phyloP scores from a whole-genome alignment of 2,797 vertebrate genomes.

The Parauchenoglanis ngamensis region DNA sequence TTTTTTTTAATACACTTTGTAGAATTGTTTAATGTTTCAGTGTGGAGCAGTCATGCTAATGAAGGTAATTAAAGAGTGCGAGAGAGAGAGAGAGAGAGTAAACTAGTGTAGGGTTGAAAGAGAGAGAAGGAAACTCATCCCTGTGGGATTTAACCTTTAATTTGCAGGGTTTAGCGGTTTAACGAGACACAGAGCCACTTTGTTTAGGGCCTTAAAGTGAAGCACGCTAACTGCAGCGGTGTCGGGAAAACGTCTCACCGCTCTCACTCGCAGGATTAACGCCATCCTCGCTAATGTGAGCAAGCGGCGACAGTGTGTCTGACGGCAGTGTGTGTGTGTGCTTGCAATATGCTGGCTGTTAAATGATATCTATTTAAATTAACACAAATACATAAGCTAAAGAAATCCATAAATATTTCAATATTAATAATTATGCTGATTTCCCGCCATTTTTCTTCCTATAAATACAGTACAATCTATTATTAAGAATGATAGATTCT shows the following conservation, averaged over 20 bases:
- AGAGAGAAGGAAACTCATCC: constrained; percentile 30
- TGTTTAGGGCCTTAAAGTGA: constrained; percentile 46
- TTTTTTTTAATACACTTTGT: neutral
- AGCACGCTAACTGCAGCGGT: constrained; percentile 19
- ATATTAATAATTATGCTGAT: neutral
- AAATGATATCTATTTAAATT: neutral
- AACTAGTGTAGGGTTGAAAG: constrained; percentile 26
- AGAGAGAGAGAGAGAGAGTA: constrained; percentile 31
- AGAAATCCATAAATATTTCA: neutral
- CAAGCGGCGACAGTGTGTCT: constrained; percentile 9
- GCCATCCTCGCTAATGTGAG: constrained; percentile 10
- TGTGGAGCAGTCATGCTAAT: neutral
- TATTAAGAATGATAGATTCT: neutral
- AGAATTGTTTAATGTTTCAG: neutral
- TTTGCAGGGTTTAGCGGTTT: constrained; percentile 54
- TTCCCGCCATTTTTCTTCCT: neutral
- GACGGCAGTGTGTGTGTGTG: neutral
- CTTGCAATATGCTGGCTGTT: neutral
- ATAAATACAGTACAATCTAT: neutral
- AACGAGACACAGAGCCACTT: constrained; percentile 49
- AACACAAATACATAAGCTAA: neutral
- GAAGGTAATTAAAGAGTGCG: constrained; percentile 25
- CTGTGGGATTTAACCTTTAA: constrained; percentile 62
- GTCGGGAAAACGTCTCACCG: neutral
- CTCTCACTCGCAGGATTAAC: constrained; percentile 8